Base-by-base conservation (phyloP, 2,888 invertebrate species). In the Automeris io region DNA sequence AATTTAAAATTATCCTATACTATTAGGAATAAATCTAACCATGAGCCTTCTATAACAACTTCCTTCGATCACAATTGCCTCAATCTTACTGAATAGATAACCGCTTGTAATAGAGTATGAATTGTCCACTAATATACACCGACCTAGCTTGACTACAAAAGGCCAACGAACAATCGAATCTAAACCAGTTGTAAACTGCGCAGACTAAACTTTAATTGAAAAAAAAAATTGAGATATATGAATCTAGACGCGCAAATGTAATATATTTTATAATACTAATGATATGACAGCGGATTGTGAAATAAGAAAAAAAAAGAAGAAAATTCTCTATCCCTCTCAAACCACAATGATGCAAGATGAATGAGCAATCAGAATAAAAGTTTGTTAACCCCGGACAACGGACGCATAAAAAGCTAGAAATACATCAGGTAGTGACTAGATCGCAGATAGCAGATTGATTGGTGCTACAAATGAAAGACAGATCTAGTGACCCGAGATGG, bases 351-450 rank as follows among this genome's bases (percentile, higher is more conserved):
- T 82, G 79, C 78, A 83, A 83, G 80, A 78, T 69, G 81, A 79
- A 83, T 82, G 77, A 83, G 77, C 83, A 80, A 83, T 83, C 83
- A 78, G 70, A 70, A 70, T 62, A 51, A 58, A 70, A 78, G 85
- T 81, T 82, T 73, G 68, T 81, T 80, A 69, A 85, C 83, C 85
- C 63, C 70, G 55, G 51, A 63, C 67, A 65, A 69, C 76, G 83
- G 83, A 83, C 83, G 75, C 74, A 83, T 82, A 85, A 85, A 85
- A 85, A 85, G 74, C 77, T 69, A 80, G 64, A 81, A 75, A 76
- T 78, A 67, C 63, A 77, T 69, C 77, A 78, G 60, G 69, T 61
- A 72, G 70, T 74, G 76, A 70, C 79, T 75, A 78, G 77, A 83
- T 80, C 66, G 44, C 51, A 75, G 83, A 81, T 81, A 75, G 69